Evolutionary conservation across 2,113 vertebrate species (phyloP), one percentile per base, ranked within the genome.

Genomic region (Ochotona princeps): DNA sequence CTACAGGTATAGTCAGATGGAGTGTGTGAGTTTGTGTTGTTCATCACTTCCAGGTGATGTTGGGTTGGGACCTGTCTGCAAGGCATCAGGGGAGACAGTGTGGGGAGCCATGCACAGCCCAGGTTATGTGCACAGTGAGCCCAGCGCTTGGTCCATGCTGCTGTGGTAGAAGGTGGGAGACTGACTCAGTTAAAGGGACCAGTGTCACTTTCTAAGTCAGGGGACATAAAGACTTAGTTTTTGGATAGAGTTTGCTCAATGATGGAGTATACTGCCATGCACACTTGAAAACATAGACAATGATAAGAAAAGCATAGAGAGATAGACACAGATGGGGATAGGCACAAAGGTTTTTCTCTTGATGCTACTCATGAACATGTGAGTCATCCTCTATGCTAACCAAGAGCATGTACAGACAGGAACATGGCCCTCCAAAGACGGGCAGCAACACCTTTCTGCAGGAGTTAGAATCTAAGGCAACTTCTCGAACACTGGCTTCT

Each of bases 341-440:
- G n/a, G n/a, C n/a, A n/a, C n/a, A n/a, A n/a, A n/a, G n/a, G n/a
- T 38, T 30, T 54, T 85, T 87, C 54, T 92, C 80, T 73, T 54
- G 38, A 65, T 32, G 80, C 63, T 38, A 49, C 25, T 74, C 80
- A 20, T 1, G 5, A 67, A 44, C 44, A 30, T 0, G 57, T 65
- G 84, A 79, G 38, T 86, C 20, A 57, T 32, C 25, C 76, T 82
- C 18, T 57, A 47, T 8, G 67, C 30, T 79, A 38, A 79, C 10
- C 28, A 23, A 23, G 14, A 15, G 66, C 25, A 8, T 20, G 32
- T 38, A 74, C 63, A 91, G 44, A 91, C 5, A 47, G 54, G 66
- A 60, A 21, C 30, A 28, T 2, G 57, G 61, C 5, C n/a, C 14
- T 60, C 75, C 14, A 61, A 35, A 47, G 60, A 60, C 5, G 18